Percentiles rank a stretch among this genome's conserved stretches.
These are phyloP conservation scores for Egretta garzetta DNA, from an alignment of 2,113 vertebrate genomes.

Conservation along the genomic window DNA sequence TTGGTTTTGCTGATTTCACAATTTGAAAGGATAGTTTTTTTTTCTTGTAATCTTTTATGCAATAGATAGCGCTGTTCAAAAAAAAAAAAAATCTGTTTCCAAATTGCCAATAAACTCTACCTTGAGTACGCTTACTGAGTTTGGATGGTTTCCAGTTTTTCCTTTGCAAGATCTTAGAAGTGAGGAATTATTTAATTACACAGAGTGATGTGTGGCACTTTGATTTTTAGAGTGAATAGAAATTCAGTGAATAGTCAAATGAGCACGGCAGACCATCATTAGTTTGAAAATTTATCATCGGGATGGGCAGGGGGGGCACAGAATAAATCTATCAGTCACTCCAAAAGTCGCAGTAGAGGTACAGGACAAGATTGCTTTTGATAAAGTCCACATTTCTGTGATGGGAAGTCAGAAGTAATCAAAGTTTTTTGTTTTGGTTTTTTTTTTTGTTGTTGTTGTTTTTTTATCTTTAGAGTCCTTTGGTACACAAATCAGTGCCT, in stretches of 20 bases:
- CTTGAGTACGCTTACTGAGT: not conserved
- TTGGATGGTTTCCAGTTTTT: not conserved
- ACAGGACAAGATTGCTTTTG: not conserved
- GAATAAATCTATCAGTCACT: not conserved
- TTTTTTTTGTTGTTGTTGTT: too few relatives aligned
- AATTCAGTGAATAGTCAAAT: not conserved
- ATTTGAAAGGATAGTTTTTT: not conserved
- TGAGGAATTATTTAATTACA: not conserved
- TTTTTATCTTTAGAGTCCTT: not conserved
- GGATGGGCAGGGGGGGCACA: too few relatives aligned
- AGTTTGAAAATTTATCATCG: not conserved
- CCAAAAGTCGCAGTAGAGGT: not conserved
- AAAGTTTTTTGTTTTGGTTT: not conserved
- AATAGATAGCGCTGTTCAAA: not conserved
- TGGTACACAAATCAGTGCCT: fast-evolving
- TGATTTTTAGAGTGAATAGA: not conserved
- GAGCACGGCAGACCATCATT: not conserved
- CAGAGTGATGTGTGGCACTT: not conserved
- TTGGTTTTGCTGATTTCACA: not conserved
- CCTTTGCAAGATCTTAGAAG: not conserved
- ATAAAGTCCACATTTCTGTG: not conserved
- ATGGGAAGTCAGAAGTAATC: not conserved
- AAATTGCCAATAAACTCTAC: not conserved
- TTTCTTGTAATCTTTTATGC: not conserved
- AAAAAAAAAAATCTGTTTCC: not conserved